Evolutionary conservation across 2,797 vertebrate genomes (phyloP), one percentile per base, ranked within the genome.

Genomic region (Ctenosaura bakeri): DNA sequence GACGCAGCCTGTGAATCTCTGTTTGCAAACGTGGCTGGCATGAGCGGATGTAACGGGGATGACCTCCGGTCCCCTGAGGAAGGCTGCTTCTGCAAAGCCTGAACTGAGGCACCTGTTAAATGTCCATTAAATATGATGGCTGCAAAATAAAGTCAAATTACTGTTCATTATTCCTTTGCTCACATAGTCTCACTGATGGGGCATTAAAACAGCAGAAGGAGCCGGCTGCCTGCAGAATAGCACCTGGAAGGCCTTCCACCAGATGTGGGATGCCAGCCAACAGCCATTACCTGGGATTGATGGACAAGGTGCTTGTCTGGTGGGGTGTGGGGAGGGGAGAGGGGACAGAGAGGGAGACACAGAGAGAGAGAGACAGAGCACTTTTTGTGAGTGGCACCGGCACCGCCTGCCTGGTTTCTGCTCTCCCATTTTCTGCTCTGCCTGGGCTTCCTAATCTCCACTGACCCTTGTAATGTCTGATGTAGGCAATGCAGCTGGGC

Each of bases 211-310:
- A 6, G 1, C 8, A 3, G 35, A 16, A 0, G 69, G 8, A 32
- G 59, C 42, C 66, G 1, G 0, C 7, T 14, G 26, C 50, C 0
- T 9, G 0, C 1, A 3, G 29, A 78, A 26, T 0, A 18, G 32
- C 80, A 66, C 82, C 81, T 16, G 0, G 1, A 0, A 74, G 74
- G 46, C 29, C 66, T 64, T 56, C 14, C 16, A 74, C 88, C 86
- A 89, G 83, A 74, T 89, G 42, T 89, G 80, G 90, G 89, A 86
- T 92, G 92, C 73, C 54, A 82, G 82, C 74, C 78, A 52, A 1
- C 26, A 90, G 66, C 46, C 90, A 56, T 91, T 82, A 86, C 32
- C 0, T 1, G 54, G 74, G 80, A 74, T 83, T 89, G 91, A 87
- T 87, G 85, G 88, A 84, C 38, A 52, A 20, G 81, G 56, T 2